These are phyloP conservation scores for Tipula vernalis DNA, from an alignment of 2,888 invertebrate species.

Conservation along the genomic window DNA sequence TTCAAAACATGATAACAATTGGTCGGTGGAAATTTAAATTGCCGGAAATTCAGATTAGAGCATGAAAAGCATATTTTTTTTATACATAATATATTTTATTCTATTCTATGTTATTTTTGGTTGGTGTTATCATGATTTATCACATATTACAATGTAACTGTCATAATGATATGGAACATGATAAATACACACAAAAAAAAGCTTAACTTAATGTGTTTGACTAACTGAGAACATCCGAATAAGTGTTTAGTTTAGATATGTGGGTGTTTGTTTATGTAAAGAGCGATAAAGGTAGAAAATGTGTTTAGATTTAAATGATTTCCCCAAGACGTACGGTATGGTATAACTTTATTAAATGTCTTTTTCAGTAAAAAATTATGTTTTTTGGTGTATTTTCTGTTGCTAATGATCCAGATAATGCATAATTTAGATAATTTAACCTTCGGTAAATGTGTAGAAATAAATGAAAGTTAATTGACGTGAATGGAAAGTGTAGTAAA, in stretches of 20 bases:
- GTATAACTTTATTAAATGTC: background rate
- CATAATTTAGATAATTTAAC: background rate
- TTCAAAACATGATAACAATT: background rate
- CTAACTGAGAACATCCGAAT: background rate
- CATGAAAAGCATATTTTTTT: background rate
- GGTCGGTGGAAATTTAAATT: constrained; percentile 4
- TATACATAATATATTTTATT: background rate
- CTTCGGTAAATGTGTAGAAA: background rate
- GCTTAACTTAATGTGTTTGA: background rate
- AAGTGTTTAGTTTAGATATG: background rate
- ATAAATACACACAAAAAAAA: background rate
- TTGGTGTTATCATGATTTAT: constrained; percentile 4
- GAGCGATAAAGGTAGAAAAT: background rate
- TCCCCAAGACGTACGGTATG: background rate
- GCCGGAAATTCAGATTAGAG: constrained; percentile 4
- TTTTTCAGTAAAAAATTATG: background rate
- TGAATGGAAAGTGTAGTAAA: no score
- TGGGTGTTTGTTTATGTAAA: background rate
- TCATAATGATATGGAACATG: background rate
- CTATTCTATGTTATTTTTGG: background rate
- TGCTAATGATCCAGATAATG: background rate
- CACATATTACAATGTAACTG: constrained; percentile 4
- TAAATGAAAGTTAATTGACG: no score
- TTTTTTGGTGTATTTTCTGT: background rate
- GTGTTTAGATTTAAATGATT: background rate